Base-by-base conservation (phyloP, 1,140 invertebrate genomes). In the Anadara kagoshimensis region DNA sequence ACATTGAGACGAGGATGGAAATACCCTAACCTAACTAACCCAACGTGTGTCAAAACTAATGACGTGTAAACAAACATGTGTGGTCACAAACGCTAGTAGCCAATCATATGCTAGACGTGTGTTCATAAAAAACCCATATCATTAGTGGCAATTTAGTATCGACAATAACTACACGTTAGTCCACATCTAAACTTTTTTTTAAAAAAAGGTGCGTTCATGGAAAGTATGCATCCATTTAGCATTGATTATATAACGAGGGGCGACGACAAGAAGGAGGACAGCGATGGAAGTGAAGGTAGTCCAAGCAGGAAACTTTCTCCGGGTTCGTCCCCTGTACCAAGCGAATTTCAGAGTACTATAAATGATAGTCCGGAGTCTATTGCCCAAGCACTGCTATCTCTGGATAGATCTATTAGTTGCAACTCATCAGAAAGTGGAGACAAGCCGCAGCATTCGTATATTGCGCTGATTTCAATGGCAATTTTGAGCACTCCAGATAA, bases 381-480 rank as follows among this genome's bases (percentile, higher is more conserved):
- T n/a, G 73, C 67, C n/a, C 62, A 75, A 47, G 62, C 70, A 18
- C 54, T 75, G 22, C 44, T 75, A 29, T 70, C 73, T 11, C 36
- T 75, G 56, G 73, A 75, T 41, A 57, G 61, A 47, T 65, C 73
- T 14, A 70, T 75, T n/a, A 61, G 61, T 44, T 36, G 66, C 1
- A 57, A 45, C 5, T 29, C n/a, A n/a, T 70, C 53, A 10, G 43
- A 41, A 36, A 45, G 43, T 7, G 65, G 66, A 82, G 88, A 87
- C 11, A 92, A 92, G 81, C 91, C 91, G 3, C 84, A 88, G 1
- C 90, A 90, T 75, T 94, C 93, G 73, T 94, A 94, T 85, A 93
- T 93, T 41, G 93, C 92, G 63, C 90, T 94, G 81, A 94, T 94
- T 66, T 90, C 92, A 67, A 89, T 93, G 78, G 93, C 93, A 5